Conservation (phyloP, 2,113 vertebrate species). For the Circaetus gallicus region DNA sequence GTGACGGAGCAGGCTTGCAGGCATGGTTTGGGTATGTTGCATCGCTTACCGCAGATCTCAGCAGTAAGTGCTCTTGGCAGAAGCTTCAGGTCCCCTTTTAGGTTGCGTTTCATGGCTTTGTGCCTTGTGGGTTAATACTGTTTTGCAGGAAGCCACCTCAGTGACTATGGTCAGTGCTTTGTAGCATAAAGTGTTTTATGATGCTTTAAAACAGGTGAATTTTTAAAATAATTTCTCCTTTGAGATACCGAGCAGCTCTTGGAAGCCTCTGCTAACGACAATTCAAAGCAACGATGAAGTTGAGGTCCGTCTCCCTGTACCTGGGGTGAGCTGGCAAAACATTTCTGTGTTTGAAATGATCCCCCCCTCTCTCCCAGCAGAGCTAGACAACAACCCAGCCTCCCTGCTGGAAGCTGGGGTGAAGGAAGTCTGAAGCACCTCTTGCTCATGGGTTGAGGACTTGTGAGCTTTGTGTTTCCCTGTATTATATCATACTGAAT, state of each 20-base stretch:
- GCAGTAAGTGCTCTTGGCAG: neutral
- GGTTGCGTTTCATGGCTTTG: neutral
- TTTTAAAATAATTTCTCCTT: neutral
- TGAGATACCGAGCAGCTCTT: fast-evolving
- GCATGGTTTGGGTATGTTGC: neutral
- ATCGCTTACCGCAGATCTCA: neutral
- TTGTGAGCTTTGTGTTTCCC: fast-evolving
- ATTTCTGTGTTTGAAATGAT: neutral
- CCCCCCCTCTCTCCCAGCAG: neutral
- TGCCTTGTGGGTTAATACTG: neutral
- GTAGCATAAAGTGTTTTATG: fast-evolving
- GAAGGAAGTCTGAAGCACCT: neutral
- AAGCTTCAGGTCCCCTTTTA: neutral
- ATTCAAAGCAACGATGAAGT: neutral
- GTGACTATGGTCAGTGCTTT: neutral
- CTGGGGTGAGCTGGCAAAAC: neutral
- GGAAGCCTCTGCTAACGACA: neutral
- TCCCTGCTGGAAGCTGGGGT: too few species aligned
- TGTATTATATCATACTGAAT: fast-evolving
- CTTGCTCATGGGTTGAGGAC: neutral
- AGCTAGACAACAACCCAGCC: too few species aligned
- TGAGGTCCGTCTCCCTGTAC: too few species aligned
- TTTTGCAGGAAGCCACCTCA: neutral
- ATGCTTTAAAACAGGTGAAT: neutral
- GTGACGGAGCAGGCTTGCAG: too few species aligned